Conservation (phyloP, 2,113 vertebrate genomes). For the Heloderma charlesbogerti region DNA sequence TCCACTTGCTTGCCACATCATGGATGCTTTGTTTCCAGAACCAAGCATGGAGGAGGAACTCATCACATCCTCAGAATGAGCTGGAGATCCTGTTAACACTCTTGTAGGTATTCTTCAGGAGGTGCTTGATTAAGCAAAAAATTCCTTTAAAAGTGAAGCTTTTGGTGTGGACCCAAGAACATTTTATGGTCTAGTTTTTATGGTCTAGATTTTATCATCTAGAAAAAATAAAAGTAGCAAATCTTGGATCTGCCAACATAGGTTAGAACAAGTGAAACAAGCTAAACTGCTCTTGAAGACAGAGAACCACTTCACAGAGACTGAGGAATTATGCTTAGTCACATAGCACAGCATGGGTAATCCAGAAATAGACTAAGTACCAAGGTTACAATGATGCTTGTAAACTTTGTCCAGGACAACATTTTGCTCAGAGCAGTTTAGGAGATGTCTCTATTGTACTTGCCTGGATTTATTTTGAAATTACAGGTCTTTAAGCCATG, state of each 20-base stretch:
- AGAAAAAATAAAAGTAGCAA: background rate
- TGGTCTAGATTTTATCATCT: no score
- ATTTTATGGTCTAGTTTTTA: no score
- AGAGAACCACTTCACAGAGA: background rate
- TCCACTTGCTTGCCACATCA: background rate
- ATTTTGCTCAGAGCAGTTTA: background rate
- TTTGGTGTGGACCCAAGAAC: background rate
- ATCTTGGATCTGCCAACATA: background rate
- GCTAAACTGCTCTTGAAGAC: background rate
- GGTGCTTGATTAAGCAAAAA: background rate
- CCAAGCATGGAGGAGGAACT: background rate
- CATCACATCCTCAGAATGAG: background rate
- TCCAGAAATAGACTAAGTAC: background rate
- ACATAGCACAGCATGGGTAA: slow-evolving; percentile 8
- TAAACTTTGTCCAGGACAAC: background rate
- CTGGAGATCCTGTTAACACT: background rate
- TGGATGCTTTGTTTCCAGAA: background rate
- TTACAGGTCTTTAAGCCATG: background rate
- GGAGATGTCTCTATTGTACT: slow-evolving; percentile 2
- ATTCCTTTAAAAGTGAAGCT: background rate
- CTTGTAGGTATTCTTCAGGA: background rate
- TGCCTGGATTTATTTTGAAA: background rate
- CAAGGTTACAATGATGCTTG: background rate
- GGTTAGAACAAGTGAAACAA: slow-evolving; percentile 7
- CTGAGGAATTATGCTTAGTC: background rate